Conservation (phyloP, 2,113 vertebrate species). For the Eidolon helvum region DNA sequence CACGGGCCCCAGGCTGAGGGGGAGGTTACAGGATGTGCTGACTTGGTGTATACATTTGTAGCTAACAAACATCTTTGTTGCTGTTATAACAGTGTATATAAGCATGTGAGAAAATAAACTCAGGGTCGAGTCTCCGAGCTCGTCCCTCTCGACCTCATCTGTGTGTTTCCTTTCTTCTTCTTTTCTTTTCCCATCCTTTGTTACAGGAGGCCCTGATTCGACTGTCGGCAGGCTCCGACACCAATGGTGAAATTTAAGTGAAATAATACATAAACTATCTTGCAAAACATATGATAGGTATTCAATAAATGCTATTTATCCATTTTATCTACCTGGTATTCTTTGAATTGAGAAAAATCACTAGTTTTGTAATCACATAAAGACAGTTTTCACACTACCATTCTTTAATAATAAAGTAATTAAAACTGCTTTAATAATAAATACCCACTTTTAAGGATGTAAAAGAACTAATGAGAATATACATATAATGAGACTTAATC, state of each 20-base stretch:
- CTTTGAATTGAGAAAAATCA: background rate
- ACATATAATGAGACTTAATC: background rate
- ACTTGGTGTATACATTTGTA: too few species aligned
- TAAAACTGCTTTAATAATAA: background rate
- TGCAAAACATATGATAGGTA: background rate
- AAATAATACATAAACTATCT: background rate
- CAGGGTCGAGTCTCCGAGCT: too few species aligned
- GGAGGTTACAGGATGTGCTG: too few species aligned
- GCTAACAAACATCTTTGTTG: too few species aligned
- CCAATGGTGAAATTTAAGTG: background rate
- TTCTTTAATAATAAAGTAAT: background rate
- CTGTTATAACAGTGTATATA: too few species aligned
- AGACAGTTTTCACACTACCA: background rate
- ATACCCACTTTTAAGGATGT: background rate
- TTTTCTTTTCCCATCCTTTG: too few species aligned
- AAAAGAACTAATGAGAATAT: background rate
- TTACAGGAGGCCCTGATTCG: too few species aligned
- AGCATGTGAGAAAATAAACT: too few species aligned
- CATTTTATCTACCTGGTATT: background rate
- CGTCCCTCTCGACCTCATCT: too few species aligned
- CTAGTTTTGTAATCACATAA: background rate
- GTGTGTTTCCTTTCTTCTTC: too few species aligned
- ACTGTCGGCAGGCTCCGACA: too few species aligned
- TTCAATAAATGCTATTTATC: background rate
- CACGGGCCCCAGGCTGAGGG: too few species aligned